phyloP scores from a whole-genome alignment of 2,113 vertebrate genomes.

The Pao palembangensis region DNA sequence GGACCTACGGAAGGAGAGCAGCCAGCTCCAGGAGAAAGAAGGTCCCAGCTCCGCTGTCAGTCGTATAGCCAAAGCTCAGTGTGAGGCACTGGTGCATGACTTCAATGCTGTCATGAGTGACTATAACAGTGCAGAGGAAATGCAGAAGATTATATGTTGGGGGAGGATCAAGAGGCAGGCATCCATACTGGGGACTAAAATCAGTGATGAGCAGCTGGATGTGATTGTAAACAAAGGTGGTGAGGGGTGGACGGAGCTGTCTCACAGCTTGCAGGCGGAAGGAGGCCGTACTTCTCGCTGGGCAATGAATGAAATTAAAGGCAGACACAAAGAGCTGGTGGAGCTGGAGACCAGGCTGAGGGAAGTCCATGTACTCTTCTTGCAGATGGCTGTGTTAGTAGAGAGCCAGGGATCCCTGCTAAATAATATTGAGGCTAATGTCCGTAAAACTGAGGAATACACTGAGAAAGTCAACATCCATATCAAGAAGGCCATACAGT shows the following conservation, averaged over 20 bases:
- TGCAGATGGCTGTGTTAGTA: conserved; percentile 83
- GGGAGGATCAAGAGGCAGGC: conserved; percentile 86
- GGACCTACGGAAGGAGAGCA: conserved; percentile 67
- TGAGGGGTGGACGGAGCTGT: conserved; percentile 82
- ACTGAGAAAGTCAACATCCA: conserved; percentile 72
- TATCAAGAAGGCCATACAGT: conserved; percentile 78
- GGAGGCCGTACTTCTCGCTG: conserved; percentile 72
- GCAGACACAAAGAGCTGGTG: conserved; percentile 84
- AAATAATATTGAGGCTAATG: conserved; percentile 81
- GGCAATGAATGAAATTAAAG: conserved; percentile 82
- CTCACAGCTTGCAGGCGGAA: conserved; percentile 79
- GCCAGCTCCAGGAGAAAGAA: conserved; percentile 63
- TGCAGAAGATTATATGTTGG: conserved; percentile 81
- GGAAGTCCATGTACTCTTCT: conserved; percentile 82
- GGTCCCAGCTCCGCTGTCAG: conserved; percentile 71
- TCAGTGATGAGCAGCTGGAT: conserved; percentile 82
- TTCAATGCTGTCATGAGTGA: conserved; percentile 81
- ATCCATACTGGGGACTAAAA: conserved; percentile 84
- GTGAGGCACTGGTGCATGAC: conserved; percentile 69
- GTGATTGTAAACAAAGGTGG: conserved; percentile 84
- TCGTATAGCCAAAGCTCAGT: conserved; percentile 78
- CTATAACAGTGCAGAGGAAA: conserved; percentile 82
- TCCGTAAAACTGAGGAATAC: conserved; percentile 77
- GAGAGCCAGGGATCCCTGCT: conserved; percentile 83
- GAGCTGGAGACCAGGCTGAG: conserved; percentile 83